Conservation (phyloP, 1,140 invertebrate species). For the Steinernema feltiae region DNA sequence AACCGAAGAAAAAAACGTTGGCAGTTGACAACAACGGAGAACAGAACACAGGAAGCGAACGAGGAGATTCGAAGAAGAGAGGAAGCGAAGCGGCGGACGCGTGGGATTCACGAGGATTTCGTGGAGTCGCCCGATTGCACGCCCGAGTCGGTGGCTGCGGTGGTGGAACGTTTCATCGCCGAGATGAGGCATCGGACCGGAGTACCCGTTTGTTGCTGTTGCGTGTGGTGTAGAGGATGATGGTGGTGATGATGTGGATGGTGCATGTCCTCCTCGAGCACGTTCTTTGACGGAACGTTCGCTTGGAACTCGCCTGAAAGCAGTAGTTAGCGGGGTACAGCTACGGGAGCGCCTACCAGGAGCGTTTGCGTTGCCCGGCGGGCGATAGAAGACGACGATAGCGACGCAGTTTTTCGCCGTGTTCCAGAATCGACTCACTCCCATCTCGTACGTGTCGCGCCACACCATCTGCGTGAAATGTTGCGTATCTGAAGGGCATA, state of each 20-base stretch:
- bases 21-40: slow-evolving; percentile 22
- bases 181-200: background rate
- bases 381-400: slow-evolving; percentile 55
- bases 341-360: slow-evolving; percentile 50
- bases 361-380: slow-evolving; percentile 51
- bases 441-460: slow-evolving; percentile 71
- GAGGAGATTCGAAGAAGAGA: slow-evolving; percentile 17
- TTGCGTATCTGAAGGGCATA: slow-evolving; percentile 50
- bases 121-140: background rate
- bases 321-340: slow-evolving; percentile 2
- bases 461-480: slow-evolving; percentile 87
- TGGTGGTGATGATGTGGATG: background rate
- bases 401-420: slow-evolving; percentile 53
- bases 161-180: slow-evolving; percentile 4
- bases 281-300: slow-evolving; percentile 45
- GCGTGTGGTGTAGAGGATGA: background rate
- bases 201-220: background rate
- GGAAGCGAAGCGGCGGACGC: background rate
- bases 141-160: background rate
- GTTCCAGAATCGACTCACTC: slow-evolving; percentile 65
- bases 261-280: background rate
- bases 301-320: slow-evolving; percentile 52
- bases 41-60: slow-evolving; percentile 14
- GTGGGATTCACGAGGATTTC: background rate
- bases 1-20: background rate